Evolutionary conservation across 2,113 vertebrate species (phyloP).

Genomic region (Daboia siamensis): DNA sequence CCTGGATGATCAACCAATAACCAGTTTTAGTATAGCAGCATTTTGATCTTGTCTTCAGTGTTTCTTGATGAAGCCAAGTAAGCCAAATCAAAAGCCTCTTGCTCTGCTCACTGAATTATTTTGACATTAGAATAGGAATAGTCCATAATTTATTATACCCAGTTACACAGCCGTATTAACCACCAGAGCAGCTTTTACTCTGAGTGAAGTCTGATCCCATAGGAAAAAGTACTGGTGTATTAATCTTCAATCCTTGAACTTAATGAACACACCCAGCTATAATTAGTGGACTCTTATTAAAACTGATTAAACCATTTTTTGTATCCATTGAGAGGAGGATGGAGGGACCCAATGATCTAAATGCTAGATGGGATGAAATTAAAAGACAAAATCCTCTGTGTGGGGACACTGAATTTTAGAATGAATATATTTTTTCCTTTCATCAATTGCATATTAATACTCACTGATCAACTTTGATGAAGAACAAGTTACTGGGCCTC

Average conservation of each 20-base stretch:
- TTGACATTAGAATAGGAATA: not conserved
- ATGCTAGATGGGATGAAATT: not conserved
- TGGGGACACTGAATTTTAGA: not conserved
- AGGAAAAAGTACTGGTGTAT: not conserved
- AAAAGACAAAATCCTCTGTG: not conserved
- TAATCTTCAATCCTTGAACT: conserved; percentile 1
- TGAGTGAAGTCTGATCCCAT: not conserved
- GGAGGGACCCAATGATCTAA: not conserved
- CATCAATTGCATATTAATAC: not conserved
- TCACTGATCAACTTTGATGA: not conserved
- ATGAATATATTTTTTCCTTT: not conserved
- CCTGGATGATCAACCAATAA: not conserved
- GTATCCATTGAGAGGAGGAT: not conserved
- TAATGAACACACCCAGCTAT: not conserved
- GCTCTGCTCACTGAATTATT: not conserved
- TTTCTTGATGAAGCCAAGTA: not conserved
- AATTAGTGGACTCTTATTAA: not conserved
- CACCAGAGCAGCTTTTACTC: not conserved
- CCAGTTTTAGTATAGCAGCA: not conserved
- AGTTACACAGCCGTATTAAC: not conserved
- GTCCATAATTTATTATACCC: not conserved
- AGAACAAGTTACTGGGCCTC: not conserved
- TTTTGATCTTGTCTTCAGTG: not conserved
- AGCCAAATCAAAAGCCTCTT: not conserved
- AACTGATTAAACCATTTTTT: not conserved